Conservation (phyloP, 2,113 vertebrate species). For the Periophthalmodon schlosseri region DNA sequence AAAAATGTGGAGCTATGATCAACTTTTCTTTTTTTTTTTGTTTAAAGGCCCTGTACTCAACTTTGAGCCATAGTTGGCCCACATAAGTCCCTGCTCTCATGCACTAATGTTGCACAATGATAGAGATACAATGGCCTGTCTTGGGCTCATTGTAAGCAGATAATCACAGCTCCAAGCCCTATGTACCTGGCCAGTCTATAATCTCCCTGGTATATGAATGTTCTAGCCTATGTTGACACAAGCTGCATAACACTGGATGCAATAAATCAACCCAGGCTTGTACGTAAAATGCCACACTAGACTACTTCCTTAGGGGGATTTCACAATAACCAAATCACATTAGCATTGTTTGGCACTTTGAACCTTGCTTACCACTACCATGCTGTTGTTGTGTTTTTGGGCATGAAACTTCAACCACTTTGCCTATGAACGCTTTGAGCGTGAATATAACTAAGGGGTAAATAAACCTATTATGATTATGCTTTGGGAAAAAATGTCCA, state of each 20-base stretch:
- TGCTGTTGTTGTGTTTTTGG: not conserved
- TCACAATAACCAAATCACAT: too few species aligned
- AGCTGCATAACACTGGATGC: not conserved
- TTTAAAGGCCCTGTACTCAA: too few species aligned
- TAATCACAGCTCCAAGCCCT: too few species aligned
- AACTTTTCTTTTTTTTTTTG: too few species aligned
- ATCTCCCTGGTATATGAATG: not conserved
- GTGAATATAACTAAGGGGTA: not conserved
- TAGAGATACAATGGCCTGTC: too few species aligned
- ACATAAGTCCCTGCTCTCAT: too few species aligned
- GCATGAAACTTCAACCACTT: not conserved
- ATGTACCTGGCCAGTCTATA: too few species aligned
- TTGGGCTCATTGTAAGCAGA: too few species aligned
- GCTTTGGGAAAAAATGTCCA: not conserved
- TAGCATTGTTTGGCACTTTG: not conserved
- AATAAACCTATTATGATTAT: not conserved
- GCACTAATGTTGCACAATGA: too few species aligned
- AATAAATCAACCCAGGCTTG: not conserved
- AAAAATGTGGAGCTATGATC: too few species aligned
- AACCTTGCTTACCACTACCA: not conserved
- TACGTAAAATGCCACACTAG: not conserved
- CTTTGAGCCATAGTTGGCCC: too few species aligned
- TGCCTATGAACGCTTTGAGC: not conserved
- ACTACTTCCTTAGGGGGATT: too few species aligned
- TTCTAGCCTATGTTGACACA: not conserved